These are phyloP conservation scores for Actinernus sp. DNA, from an alignment of 92 coral and sea anemone genomes.

Conservation along the genomic window DNA sequence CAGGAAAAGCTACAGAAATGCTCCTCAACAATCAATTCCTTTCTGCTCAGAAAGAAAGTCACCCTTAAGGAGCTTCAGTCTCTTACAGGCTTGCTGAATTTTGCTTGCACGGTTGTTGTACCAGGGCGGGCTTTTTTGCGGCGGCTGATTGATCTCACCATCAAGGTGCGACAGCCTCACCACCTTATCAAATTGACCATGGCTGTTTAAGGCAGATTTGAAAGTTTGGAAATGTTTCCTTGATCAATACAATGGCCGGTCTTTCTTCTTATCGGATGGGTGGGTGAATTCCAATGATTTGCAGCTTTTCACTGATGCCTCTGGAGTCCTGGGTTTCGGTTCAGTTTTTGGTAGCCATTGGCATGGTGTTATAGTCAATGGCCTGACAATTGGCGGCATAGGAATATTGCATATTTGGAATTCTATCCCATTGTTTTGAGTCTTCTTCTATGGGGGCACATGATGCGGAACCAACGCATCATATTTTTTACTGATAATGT, in stretches of 20 bases:
- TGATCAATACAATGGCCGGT: no score
- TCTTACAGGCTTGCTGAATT: slow-evolving; percentile 25
- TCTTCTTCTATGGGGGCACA: slow-evolving; percentile 14
- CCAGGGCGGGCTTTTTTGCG: slow-evolving; percentile 40
- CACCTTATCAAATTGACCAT: slow-evolving; percentile 16
- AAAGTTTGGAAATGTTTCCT: slow-evolving; percentile 39
- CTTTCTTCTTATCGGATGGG: no score
- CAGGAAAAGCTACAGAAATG: slow-evolving; percentile 10
- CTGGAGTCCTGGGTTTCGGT: slow-evolving; percentile 16
- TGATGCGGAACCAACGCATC: no score
- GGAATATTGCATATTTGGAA: slow-evolving; percentile 24
- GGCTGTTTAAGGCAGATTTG: slow-evolving; percentile 21
- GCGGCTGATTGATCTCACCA: slow-evolving; percentile 33
- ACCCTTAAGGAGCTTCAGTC: slow-evolving; percentile 40
- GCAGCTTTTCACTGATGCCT: slow-evolving; percentile 37
- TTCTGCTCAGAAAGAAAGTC: slow-evolving; percentile 23
- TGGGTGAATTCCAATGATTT: no score
- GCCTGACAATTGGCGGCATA: slow-evolving; percentile 9
- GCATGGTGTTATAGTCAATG: slow-evolving; percentile 41
- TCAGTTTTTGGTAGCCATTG: slow-evolving; percentile 11
- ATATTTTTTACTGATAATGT: slow-evolving; percentile 68
- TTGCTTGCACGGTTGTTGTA: slow-evolving; percentile 42
- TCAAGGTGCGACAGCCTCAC: slow-evolving; percentile 12
- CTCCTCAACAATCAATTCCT: not conserved
- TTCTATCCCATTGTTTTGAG: slow-evolving; percentile 27